Conservation (phyloP, 2,797 vertebrate species). For the Esox masquinongy region DNA sequence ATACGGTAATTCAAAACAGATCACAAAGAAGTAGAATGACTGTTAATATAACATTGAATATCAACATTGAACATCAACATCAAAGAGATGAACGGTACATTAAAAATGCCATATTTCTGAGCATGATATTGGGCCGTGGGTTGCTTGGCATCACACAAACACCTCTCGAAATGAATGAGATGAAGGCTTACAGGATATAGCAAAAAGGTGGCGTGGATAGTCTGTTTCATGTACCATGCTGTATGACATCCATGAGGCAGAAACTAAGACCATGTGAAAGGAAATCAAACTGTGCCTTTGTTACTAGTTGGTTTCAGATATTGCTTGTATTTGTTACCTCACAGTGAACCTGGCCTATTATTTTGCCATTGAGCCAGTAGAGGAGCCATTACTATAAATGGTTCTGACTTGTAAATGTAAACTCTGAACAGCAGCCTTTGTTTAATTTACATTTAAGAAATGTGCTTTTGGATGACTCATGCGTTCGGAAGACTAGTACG, state of each 20-base stretch:
- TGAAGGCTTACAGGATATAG: constrained; percentile 35
- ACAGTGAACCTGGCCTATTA: not conserved
- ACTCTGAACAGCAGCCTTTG: not conserved
- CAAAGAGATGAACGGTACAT: constrained; percentile 5
- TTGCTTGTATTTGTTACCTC: not conserved
- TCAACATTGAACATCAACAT: constrained; percentile 19
- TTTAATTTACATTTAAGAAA: not conserved
- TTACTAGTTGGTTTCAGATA: not conserved
- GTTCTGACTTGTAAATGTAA: not conserved
- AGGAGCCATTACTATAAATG: not conserved
- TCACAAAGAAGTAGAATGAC: constrained; percentile 18
- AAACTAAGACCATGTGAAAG: constrained; percentile 41
- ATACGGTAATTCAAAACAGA: constrained; percentile 28
- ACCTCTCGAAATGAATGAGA: constrained; percentile 11
- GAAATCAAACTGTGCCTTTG: constrained; percentile 12
- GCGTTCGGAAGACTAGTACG: not conserved
- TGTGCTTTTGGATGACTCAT: not conserved
- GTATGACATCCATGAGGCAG: constrained; percentile 42
- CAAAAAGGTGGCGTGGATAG: constrained; percentile 30
- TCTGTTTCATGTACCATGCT: constrained; percentile 15
- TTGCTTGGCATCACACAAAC: constrained; percentile 7
- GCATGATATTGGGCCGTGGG: constrained; percentile 2
- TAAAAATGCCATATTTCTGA: constrained; percentile 12
- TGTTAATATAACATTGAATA: constrained; percentile 20
- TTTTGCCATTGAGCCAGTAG: not conserved